These are phyloP conservation scores for Panagrolaimus sp. DNA, from an alignment of 1,140 invertebrate species.

Conservation along the genomic window DNA sequence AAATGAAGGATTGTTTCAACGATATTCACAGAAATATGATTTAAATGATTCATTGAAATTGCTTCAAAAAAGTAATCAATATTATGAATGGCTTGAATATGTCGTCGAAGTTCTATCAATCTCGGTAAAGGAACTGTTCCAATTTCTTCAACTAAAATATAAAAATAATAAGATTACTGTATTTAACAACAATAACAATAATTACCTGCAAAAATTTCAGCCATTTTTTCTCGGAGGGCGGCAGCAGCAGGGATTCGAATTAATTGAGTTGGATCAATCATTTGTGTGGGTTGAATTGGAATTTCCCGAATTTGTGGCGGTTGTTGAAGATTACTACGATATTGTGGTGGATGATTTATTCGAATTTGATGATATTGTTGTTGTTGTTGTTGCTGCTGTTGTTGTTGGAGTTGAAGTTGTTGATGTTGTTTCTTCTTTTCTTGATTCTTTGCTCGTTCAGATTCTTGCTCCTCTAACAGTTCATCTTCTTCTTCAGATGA, in stretches of 20 bases:
- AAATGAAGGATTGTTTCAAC: slow-evolving; percentile 3
- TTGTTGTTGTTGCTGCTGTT: not conserved
- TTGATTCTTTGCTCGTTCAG: too few relatives aligned
- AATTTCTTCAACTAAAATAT: not conserved
- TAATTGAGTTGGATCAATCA: too few relatives aligned
- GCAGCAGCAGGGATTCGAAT: too few relatives aligned
- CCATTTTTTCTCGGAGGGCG: too few relatives aligned
- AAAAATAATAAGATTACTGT: too few relatives aligned
- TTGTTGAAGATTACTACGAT: too few relatives aligned
- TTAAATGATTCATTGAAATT: not conserved
- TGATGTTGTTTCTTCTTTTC: not conserved
- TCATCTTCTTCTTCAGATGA: not conserved
- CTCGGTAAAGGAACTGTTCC: not conserved
- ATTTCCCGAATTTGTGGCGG: too few relatives aligned
- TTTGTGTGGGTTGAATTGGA: too few relatives aligned
- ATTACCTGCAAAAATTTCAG: not conserved
- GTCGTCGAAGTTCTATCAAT: not conserved
- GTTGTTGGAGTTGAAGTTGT: not conserved
- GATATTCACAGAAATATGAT: not conserved
- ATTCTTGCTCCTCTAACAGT: too few relatives aligned
- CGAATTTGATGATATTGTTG: too few relatives aligned
- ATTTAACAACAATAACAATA: not conserved
- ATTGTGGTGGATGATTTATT: too few relatives aligned
- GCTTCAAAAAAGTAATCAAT: slow-evolving; percentile 12
- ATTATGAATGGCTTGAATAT: not conserved